Evolutionary conservation across 2,797 vertebrate genomes (phyloP).

Genomic region (Centroberyx gerrardi): DNA sequence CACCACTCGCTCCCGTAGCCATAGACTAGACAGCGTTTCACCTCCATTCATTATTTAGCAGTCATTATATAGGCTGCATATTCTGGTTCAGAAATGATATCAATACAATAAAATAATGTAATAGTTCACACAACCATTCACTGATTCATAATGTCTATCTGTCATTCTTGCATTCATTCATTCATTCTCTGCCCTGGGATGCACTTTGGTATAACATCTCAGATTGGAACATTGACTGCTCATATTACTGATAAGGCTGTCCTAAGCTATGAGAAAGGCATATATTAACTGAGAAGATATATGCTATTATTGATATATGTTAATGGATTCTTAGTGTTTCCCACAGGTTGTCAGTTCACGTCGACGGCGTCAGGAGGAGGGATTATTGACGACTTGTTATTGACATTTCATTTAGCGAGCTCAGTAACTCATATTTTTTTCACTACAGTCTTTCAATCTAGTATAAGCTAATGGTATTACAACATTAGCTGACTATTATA

Average conservation of each 20-base stretch:
- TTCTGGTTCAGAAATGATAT: not conserved
- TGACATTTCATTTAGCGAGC: slow-evolving; percentile 26
- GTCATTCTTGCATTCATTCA: too few species aligned
- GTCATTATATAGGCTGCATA: not conserved
- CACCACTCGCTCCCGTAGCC: not conserved
- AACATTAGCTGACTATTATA: too few species aligned
- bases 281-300: too few species aligned
- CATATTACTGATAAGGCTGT: not conserved
- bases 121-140: not conserved
- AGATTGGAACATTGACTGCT: not conserved
- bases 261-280: too few species aligned
- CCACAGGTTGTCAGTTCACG: slow-evolving; percentile 21
- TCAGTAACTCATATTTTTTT: not conserved
- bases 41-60: too few species aligned
- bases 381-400: slow-evolving; percentile 25
- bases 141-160: not conserved
- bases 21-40: not conserved
- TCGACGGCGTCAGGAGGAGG: not conserved
- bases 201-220: not conserved
- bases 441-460: too few species aligned
- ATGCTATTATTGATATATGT: slow-evolving; percentile 28
- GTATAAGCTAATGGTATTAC: too few species aligned
- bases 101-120: not conserved
- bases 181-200: too few species aligned
- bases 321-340: slow-evolving; percentile 19